Evolutionary conservation across 2,888 invertebrate genomes (phyloP).

Genomic region (Siphlonurus alternatus): DNA sequence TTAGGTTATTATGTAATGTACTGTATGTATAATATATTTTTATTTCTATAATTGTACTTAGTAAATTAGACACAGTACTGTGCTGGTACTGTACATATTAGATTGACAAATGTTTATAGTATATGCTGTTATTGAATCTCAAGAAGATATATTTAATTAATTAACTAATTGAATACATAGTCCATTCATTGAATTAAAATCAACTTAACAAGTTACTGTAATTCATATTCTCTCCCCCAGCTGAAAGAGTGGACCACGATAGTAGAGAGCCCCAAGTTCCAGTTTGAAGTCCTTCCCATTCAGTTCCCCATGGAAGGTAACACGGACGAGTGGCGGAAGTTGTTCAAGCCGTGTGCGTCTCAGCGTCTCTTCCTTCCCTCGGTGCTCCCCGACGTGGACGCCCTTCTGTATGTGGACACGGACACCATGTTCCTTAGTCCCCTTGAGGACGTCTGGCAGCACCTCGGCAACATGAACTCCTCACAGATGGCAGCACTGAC

Average conservation of each 20-base stretch:
- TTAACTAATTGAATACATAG: not conserved
- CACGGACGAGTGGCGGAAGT: constrained; percentile 62
- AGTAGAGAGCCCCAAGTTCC: constrained; percentile 41
- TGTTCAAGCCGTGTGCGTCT: constrained; percentile 89
- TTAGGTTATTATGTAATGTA: no score
- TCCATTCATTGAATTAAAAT: not conserved
- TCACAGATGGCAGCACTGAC: constrained; percentile 76
- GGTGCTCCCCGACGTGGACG: constrained; percentile 58
- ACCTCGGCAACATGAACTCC: constrained; percentile 63
- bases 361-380: constrained; percentile 77
- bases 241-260: constrained; percentile 52
- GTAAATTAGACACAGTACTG: no score
- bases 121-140: no score
- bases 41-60: no score
- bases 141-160: not conserved
- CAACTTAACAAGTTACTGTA: no score
- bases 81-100: no score
- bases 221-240: no score
- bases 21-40: no score
- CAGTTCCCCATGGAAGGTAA: constrained; percentile 57
- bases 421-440: constrained; percentile 79
- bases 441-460: constrained; percentile 64
- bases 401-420: constrained; percentile 82
- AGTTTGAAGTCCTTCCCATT: constrained; percentile 55
- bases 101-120: no score